Evolutionary conservation across 2,113 vertebrate genomes (phyloP), one percentile per base, ranked within the genome.

Genomic region (Cichladusa arquata): DNA sequence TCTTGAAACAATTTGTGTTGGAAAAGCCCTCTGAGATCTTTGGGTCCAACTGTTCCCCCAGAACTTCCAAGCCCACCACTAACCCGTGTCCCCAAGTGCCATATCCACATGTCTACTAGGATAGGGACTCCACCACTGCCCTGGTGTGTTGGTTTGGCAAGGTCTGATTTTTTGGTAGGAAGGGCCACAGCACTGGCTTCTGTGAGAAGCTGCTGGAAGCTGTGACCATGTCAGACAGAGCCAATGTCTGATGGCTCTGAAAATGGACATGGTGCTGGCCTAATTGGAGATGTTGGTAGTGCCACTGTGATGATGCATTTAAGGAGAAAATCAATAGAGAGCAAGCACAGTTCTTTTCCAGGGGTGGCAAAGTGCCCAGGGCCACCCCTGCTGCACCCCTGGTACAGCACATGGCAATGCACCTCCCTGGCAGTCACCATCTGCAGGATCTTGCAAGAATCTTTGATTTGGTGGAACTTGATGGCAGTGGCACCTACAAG

Each of bases 221-320:
- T 64, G 5, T 10, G 8, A 28, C 58, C 8, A 5, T 23, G 11
- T 28, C 74, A 0, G 0, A 42, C 47, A 78, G 74, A 62, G 14
- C 31, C 9, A 42, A 28, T 53, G 29, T 2, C 14, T 28, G 8
- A 28, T 28, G 36, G 29, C 23, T 51, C 36, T 51, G 47, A 78
- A 62, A 36, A n/a, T 22, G 36, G 29, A 72, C 36, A 19, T 33
- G 29, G 5, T 33, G 29, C 16, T 54, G 16, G 47, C 18, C 36
- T 29, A 28, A 5, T 51, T 26, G 26, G 18, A 78, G 24, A 51
- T 5, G 2, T 4, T 62, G 14, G 13, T n/a, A 42, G 22, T 1
- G 1, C 24, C 18, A 42, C 36, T 42, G 29, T 64, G 31, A 64
- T n/a, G 19, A n/a, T 18, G 6, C 42, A 16, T 42, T 28, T 13